Evolutionary conservation across 2,113 vertebrate species (phyloP).

Genomic region (Myotis yumanensis): DNA sequence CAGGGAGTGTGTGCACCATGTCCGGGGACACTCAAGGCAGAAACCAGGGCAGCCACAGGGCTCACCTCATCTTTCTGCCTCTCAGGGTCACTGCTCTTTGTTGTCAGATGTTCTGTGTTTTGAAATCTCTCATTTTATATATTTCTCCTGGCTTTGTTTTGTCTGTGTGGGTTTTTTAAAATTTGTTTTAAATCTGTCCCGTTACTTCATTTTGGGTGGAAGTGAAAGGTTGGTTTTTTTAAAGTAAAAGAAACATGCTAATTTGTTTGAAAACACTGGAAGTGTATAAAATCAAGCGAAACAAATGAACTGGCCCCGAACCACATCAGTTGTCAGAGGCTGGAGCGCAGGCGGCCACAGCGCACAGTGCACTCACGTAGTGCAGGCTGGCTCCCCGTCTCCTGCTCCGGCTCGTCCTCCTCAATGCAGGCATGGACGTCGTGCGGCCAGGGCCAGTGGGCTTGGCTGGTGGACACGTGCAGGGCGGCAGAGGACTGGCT

Average conservation of each 20-base stretch:
- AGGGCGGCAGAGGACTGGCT: conserved; percentile 88
- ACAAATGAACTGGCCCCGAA: neutral
- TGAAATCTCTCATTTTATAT: neutral
- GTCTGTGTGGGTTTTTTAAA: neutral
- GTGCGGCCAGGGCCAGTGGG: conserved; percentile 84
- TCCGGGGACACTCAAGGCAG: neutral
- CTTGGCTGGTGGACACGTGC: conserved; percentile 81
- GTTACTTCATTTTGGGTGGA: neutral
- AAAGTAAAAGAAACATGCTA: neutral
- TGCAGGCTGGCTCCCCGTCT: conserved; percentile 82
- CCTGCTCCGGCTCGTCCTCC: conserved; percentile 89
- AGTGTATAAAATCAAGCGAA: neutral
- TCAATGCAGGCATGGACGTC: conserved; percentile 83
- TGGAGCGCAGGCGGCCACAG: fast-evolving
- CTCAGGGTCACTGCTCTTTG: neutral
- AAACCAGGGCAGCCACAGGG: neutral
- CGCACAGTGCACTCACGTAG: conserved; percentile 80
- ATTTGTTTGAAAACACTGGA: neutral
- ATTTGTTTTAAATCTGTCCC: neutral
- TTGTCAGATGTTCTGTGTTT: neutral
- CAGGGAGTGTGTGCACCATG: no score
- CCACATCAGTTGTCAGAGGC: neutral
- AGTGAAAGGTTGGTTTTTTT: neutral
- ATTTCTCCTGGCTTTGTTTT: neutral
- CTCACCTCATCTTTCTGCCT: neutral